Base-by-base conservation (phyloP, 2,888 invertebrate genomes). In the Strigamia transsilvanica region DNA sequence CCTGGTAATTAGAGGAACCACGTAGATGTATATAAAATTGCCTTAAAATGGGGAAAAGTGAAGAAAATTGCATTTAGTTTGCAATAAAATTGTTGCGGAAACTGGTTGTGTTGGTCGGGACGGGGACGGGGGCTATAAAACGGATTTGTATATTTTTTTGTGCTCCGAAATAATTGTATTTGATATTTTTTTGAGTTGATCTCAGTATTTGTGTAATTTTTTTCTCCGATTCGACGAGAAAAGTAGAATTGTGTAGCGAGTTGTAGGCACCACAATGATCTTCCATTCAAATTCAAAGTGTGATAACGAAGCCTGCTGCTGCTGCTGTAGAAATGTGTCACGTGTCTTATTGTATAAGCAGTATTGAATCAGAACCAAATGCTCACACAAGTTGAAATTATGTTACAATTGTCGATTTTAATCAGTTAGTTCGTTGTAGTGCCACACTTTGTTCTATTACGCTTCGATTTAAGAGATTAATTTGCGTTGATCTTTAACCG, bases 21-120 rank as follows among this genome's bases (percentile, higher is more conserved):
- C 73, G 32, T 73, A 32, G 13, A 56, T 56, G 56, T 56, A 56
- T 5, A 56, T 56, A 73, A 12, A 23, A 73, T 73, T 73, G 73
- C 73, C 73, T 73, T 73, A 73, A 27, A 73, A 73, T 4, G 27
- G n/a, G n/a, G 27, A 1, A n/a, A 73, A 73, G 5, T 13, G 32
- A 9, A 15, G 73, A 73, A 73, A 73, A 73, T 73, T 73, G 73
- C 73, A 73, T 73, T 73, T 73, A 23, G 27, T 73, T 73, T 73
- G 73, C 73, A 73, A 73, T 73, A 73, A 73, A 10, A 32, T n/a
- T n/a, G n/a, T n/a, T 32, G 5, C 13, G 13, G 32, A 73, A 73
- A 23, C 27, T 5, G 32, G 73, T 73, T 73, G 32, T 32, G 73
- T 73, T 27, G 27, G 1, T 27, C 27, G 27, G 27, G 27, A 15